These are phyloP conservation scores for Saccostrea cuccullata DNA, from an alignment of 1,140 invertebrate genomes.

Conservation along the genomic window DNA sequence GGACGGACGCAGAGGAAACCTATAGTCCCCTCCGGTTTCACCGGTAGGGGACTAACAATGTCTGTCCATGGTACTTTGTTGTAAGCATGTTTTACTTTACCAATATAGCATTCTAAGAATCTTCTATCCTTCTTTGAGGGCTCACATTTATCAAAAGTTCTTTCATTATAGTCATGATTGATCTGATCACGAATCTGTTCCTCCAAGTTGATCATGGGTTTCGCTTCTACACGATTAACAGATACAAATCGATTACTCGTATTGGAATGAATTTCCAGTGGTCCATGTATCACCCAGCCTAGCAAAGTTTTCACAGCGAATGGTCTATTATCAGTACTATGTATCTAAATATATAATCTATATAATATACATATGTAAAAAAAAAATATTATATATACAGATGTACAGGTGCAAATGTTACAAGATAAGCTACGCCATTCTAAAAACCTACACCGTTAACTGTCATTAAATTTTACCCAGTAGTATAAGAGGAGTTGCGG, in stretches of 20 bases:
- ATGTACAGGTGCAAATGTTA: too few species aligned
- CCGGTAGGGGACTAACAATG: too few species aligned
- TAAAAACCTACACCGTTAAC: too few species aligned
- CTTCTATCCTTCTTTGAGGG: conserved; percentile 30
- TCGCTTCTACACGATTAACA: conserved; percentile 32
- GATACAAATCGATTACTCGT: neutral
- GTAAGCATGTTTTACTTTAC: too few species aligned
- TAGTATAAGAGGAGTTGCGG: too few species aligned
- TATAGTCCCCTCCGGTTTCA: too few species aligned
- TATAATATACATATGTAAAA: too few species aligned
- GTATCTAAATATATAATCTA: neutral
- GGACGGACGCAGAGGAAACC: too few species aligned
- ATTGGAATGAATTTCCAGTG: conserved; percentile 8
- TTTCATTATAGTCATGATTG: conserved; percentile 41
- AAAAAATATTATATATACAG: too few species aligned
- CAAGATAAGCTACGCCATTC: too few species aligned
- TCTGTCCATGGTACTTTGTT: too few species aligned
- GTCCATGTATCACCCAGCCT: conserved; percentile 49
- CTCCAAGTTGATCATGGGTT: neutral
- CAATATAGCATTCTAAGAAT: conserved; percentile 24
- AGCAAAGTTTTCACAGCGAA: conserved; percentile 43
- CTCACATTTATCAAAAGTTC: conserved; percentile 19
- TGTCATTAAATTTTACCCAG: too few species aligned
- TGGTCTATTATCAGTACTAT: conserved; percentile 14
- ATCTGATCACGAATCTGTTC: conserved; percentile 41